Base-by-base conservation (phyloP, 2,113 vertebrate genomes). In the Oreochromis spilurus region DNA sequence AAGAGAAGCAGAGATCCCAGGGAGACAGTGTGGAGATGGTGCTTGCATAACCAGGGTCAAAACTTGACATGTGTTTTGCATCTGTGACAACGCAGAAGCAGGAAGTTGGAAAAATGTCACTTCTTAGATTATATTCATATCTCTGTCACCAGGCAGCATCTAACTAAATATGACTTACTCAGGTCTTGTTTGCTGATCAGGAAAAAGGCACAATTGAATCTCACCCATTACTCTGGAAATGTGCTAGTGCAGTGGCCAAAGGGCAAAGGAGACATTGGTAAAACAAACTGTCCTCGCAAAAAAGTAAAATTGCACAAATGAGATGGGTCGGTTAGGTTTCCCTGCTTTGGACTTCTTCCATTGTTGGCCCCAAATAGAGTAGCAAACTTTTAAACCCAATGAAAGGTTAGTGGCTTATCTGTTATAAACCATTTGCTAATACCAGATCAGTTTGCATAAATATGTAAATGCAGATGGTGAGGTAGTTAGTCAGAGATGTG, bases 41-140 rank as follows among this genome's bases (percentile, higher is more conserved):
- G 65, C 50, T 92, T 53, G 48, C 45, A 65, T 86, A 86, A 86
- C 48, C 12, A 2, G 78, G 65, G 62, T 89, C 60, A 26, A 9
- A 86, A 50, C 87, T 4, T 82, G 31, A 72, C 67, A 55, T 3
- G 10, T 88, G 62, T 90, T 88, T 38, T 77, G 43, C 40, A 54
- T 84, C 40, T 14, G 67, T 82, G 48, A 81, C 79, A 65, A 29
- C 17, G 9, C 34, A 36, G 40, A 26, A 50, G 53, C 36, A 78
- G 58, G 21, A 79, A 50, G 79, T 85, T 45, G 16, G 48, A 16
- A 72, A 55, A 31, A 11, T 6, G 21, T 78, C 72, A 26, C 31
- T 45, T 84, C 48, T 54, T 54, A 24, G 67, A 83, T 79, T 90
- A 84, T 84, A 86, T 82, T 89, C n/a, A 53, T 84, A 36, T 57